phyloP scores from a whole-genome alignment of 2,888 invertebrate genomes.

The Scaptomyza flava region DNA sequence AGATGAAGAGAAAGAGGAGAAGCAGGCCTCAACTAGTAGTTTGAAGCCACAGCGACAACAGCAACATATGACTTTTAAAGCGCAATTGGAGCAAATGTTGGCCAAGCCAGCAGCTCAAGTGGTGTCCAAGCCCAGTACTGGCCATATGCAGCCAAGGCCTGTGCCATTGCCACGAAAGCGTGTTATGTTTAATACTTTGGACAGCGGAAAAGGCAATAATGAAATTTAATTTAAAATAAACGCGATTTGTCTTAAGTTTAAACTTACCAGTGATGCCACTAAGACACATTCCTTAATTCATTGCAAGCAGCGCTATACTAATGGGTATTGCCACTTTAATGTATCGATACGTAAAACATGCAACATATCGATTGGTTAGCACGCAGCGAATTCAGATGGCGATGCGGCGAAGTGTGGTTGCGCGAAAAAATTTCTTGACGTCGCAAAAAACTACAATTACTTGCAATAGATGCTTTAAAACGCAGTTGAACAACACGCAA shows the following conservation, averaged over 20 bases:
- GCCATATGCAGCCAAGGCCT: constrained; percentile 53
- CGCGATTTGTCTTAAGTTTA: neutral
- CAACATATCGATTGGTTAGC: constrained; percentile 32
- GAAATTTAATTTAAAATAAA: constrained; percentile 24
- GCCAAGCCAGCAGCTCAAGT: constrained; percentile 65
- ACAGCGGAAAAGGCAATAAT: constrained; percentile 39
- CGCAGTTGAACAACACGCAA: constrained; percentile 48
- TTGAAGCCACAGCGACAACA: constrained; percentile 31
- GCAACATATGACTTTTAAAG: constrained; percentile 62
- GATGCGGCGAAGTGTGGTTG: constrained; percentile 64
- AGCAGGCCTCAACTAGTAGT: constrained; percentile 12
- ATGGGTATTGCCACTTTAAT: constrained; percentile 4
- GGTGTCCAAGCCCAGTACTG: constrained; percentile 26
- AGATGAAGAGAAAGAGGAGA: constrained; percentile 8
- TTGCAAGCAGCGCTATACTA: constrained; percentile 24
- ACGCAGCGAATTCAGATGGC: constrained; percentile 55
- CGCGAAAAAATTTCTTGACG: constrained; percentile 63
- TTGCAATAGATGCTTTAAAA: constrained; percentile 66
- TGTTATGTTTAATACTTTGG: constrained; percentile 79
- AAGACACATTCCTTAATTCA: no score
- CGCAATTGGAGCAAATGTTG: constrained; percentile 74
- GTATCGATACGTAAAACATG: constrained; percentile 37
- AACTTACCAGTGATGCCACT: constrained; percentile 11
- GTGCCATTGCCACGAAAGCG: constrained; percentile 82
- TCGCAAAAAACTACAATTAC: constrained; percentile 54